Base-by-base conservation (phyloP, 2,888 invertebrate genomes). In the Orthonevra nobilis region DNA sequence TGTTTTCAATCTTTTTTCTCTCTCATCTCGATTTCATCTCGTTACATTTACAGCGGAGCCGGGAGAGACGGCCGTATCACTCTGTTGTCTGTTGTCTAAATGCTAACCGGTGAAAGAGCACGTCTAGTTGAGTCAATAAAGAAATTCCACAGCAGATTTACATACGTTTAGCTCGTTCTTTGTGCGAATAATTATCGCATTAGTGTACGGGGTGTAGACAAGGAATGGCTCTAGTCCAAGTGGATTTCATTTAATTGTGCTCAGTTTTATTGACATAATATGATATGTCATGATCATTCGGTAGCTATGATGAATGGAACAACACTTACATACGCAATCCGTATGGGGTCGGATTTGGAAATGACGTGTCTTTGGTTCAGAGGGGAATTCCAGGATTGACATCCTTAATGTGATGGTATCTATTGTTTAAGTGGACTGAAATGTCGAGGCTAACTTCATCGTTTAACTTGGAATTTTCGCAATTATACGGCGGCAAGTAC, bases 141-240 rank as follows among this genome's bases (percentile, higher is more conserved):
- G 70, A 36, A 77, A 77, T 77, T 77, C 75, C 63, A 64, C 23
- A 38, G 56, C 58, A 58, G 75, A 77, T 77, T 77, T 52, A 77
- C 75, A 77, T 77, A 64, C 56, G 75, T 64, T 64, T 70, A 63
- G 54, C 69, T 50, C 40, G 20, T 69, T 56, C 54, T 61, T 69
- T 75, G 28, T 48, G 61, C 69, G 34, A 69, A 50, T 75, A 70
- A 75, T 75, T 70, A 63, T 50, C 50, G 56, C 56, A 63, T 69
- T 70, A 75, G 40, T 23, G 44, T 38, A 44, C 38, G 40, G n/a
- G 3, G 32, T 1, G 20, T 23, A 10, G 3, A n/a, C n/a, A n/a
- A 17, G 30, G 38, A 60, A 34, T 52, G 23, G 30, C 40, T 52
- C 32, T 28, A 44, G 54, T 40, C 61, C 56, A 40, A 69, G 28